Conservation (phyloP, 2,888 invertebrate genomes). For the Cryptocheilus praepositus region DNA sequence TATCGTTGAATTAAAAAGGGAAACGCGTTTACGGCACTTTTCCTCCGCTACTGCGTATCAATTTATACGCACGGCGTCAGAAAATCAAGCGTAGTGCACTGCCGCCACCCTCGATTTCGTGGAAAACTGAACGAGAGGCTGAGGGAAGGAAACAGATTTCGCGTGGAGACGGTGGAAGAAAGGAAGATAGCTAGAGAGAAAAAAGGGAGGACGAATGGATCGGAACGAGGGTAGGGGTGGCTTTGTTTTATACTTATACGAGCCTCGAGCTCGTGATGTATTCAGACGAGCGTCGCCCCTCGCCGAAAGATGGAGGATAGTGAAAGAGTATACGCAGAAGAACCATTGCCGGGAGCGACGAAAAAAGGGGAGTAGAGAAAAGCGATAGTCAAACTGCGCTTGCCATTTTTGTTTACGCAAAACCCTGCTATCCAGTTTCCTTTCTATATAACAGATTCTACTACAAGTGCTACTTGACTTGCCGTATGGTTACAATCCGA, state of each 20-base stretch:
- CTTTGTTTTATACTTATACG: conserved; percentile 70
- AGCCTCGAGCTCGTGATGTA: conserved; percentile 64
- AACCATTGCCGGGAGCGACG: conserved; percentile 19
- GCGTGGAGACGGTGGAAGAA: not conserved
- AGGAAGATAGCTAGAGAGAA: conserved; percentile 16
- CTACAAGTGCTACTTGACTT: too few species aligned
- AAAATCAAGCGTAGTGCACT: conserved; percentile 68
- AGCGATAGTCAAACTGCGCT: conserved; percentile 40
- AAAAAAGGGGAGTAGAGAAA: conserved; percentile 28
- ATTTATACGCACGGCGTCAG: conserved; percentile 61
- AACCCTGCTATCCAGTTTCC: too few species aligned
- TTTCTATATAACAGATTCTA: too few species aligned
- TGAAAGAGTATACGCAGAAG: conserved; percentile 1
- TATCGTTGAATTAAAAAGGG: not conserved
- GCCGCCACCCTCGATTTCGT: conserved; percentile 14
- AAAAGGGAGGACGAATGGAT: conserved; percentile 8
- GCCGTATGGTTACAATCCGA: too few species aligned
- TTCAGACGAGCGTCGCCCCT: conserved; percentile 49
- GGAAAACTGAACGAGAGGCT: conserved; percentile 45
- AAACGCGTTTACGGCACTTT: not conserved
- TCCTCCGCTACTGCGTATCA: conserved; percentile 53
- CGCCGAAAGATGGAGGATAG: not conserved
- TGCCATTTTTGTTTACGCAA: conserved; percentile 9
- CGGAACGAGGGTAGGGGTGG: conserved; percentile 12
- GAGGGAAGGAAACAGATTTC: conserved; percentile 10